Percentiles rank a stretch among this genome's conserved stretches.
Conservation (phyloP, 2,888 invertebrate species). For the Thymelicus sylvestris region DNA sequence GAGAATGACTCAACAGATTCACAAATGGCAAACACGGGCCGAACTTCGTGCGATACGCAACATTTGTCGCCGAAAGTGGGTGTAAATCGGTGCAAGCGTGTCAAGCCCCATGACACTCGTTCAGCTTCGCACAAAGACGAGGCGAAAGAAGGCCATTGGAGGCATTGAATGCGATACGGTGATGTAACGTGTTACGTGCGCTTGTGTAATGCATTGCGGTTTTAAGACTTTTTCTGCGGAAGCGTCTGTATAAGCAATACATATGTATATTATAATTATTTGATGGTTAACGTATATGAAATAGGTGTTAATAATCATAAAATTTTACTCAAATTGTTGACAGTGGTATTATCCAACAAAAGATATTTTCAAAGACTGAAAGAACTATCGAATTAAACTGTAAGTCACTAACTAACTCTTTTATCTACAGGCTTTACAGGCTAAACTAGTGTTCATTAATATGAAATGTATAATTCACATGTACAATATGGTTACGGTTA, state of each 20-base stretch:
- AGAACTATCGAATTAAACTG: no score
- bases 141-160: conserved; percentile 48
- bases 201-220: conserved; percentile 35
- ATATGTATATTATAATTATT: neutral
- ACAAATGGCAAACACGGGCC: neutral
- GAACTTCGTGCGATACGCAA: conserved; percentile 18
- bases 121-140: conserved; percentile 22
- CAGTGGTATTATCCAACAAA: no score
- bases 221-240: conserved; percentile 24
- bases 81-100: conserved; percentile 13
- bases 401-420: no score
- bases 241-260: neutral
- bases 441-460: no score
- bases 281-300: neutral
- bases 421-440: no score
- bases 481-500: no score
- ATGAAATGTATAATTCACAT: no score
- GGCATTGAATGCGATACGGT: conserved; percentile 50
- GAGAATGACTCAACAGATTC: conserved; percentile 21
- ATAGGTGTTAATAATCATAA: neutral
- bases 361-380: no score
- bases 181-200: conserved; percentile 46
- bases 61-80: conserved; percentile 7
- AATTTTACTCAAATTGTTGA: no score
- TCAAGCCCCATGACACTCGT: conserved; percentile 25